These are phyloP conservation scores for Phocides pigmalion DNA, from an alignment of 1,140 invertebrate genomes.

Conservation along the genomic window DNA sequence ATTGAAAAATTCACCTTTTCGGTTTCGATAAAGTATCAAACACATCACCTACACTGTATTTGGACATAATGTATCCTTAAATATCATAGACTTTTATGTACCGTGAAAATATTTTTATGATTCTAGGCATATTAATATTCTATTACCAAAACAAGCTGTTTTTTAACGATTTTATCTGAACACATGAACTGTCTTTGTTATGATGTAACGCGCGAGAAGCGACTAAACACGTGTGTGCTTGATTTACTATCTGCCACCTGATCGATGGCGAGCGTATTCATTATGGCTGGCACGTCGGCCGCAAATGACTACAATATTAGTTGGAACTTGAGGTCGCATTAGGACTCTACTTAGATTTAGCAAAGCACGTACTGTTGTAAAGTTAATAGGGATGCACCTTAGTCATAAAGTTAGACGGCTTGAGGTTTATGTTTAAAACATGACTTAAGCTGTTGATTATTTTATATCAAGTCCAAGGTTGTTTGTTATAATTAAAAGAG, in stretches of 20 bases:
- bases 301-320: background rate
- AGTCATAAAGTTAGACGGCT: background rate
- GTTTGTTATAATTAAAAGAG: no score
- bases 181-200: background rate
- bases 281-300: conserved; percentile 5
- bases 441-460: background rate
- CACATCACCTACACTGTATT: no score
- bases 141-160: background rate
- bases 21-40: no score
- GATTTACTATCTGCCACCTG: conserved; percentile 6
- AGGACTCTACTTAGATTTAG: background rate
- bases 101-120: no score
- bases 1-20: no score
- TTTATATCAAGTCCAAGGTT: background rate
- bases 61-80: no score
- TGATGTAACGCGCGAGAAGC: conserved; percentile 13
- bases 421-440: background rate
- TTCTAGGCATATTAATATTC: no score
- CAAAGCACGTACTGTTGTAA: background rate
- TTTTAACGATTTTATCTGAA: no score
- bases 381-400: background rate
- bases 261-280: background rate
- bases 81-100: no score
- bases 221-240: conserved; percentile 6
- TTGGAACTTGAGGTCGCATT: background rate